Conservation (phyloP, 2,113 vertebrate species). For the Ramphastos sulfuratus region DNA sequence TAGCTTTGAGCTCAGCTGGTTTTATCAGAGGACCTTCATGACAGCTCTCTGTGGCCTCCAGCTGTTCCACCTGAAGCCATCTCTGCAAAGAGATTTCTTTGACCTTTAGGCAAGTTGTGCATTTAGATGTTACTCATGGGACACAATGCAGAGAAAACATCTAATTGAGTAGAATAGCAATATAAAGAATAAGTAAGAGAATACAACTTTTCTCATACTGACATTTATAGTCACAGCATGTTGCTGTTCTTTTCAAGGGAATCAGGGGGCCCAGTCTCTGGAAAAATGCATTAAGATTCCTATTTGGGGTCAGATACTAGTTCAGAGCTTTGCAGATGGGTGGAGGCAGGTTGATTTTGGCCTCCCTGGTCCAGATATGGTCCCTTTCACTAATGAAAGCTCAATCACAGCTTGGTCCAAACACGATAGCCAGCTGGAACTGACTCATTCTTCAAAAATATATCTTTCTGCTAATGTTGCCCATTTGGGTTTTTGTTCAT, state of each 20-base stretch:
- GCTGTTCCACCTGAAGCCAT: conserved; percentile 49
- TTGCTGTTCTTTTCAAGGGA: background rate
- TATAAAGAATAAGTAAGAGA: background rate
- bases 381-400: conserved; percentile 11
- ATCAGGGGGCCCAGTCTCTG: background rate
- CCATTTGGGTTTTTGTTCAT: background rate
- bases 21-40: conserved; percentile 16
- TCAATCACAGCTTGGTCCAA: background rate
- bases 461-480: background rate
- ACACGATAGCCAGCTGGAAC: conserved; percentile 26
- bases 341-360: conserved; percentile 41
- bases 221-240: background rate
- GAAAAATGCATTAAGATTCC: background rate
- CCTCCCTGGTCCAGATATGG: background rate
- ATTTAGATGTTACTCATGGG: background rate
- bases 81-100: conserved; percentile 11
- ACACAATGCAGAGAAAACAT: background rate
- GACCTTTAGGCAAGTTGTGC: background rate
- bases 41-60: background rate
- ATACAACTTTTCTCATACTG: background rate
- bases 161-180: background rate
- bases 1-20: background rate
- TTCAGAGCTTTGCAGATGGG: background rate
- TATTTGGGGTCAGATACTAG: background rate
- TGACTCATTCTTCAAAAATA: conserved; percentile 35